A percentile compares a stretch with the other conserved stretches of the same genome.
Evolutionary conservation across 2,113 vertebrate genomes (phyloP).

Genomic region (Atrichornis clamosus): DNA sequence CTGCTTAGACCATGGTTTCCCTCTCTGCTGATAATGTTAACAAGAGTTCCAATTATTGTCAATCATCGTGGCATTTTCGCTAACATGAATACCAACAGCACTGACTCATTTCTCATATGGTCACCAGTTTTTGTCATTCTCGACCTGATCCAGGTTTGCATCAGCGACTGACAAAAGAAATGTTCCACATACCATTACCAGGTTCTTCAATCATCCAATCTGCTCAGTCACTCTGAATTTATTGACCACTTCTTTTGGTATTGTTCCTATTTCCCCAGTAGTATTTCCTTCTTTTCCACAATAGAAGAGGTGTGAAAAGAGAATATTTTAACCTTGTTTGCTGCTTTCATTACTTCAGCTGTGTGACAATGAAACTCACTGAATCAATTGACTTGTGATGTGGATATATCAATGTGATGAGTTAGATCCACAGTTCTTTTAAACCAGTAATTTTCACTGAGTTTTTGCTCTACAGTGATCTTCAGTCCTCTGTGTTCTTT

Average conservation of each 20-base stretch:
- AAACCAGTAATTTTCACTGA: not conserved
- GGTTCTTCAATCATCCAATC: constrained; percentile 46
- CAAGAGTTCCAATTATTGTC: constrained; percentile 63
- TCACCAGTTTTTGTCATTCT: constrained; percentile 42
- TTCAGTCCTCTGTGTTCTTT: not conserved
- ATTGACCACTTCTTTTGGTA: constrained; percentile 5
- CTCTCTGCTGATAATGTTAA: constrained; percentile 42
- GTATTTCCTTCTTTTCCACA: not conserved
- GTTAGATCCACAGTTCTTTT: not conserved
- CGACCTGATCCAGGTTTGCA: not conserved
- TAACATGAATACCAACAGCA: constrained; percentile 40
- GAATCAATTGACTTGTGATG: not conserved
- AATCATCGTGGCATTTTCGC: not conserved
- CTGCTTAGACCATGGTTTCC: constrained; percentile 14
- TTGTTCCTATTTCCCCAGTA: not conserved
- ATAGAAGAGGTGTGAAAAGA: not conserved
- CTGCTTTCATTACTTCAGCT: not conserved
- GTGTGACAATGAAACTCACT: not conserved
- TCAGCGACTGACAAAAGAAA: constrained; percentile 7
- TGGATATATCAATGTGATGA: not conserved
- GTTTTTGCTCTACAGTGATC: not conserved
- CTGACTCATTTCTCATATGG: constrained; percentile 23
- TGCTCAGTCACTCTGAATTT: constrained; percentile 41
- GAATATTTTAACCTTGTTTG: not conserved
- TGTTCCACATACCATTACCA: not conserved